Base-by-base conservation (phyloP, 2,888 invertebrate species). In the Callyntrura sp. region DNA sequence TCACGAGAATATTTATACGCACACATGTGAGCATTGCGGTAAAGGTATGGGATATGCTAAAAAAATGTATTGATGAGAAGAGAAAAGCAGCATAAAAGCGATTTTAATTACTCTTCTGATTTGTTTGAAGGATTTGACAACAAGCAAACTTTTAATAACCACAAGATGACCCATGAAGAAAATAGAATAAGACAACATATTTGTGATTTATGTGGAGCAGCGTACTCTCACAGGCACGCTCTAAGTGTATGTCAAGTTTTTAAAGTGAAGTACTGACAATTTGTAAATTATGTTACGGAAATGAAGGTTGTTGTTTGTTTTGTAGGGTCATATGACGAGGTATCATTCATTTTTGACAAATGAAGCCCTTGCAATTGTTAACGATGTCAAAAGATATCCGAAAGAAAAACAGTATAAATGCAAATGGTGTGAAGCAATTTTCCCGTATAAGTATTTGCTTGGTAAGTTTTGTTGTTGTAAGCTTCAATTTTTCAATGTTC, bases 21-120 rank as follows among this genome's bases (percentile, higher is more conserved):
- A 68, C 48, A 68, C n/a, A 0, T 87, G 87, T 57, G 81, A 79
- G 23, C 9, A n/a, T 1, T 87, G 87, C 70, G 87, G 87, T 2
- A 79, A 81, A 45, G 87, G 87, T 79, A 55, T 57, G 70, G 35
- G 35, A 8, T 35, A n/a, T n/a, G n/a, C n/a, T n/a, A n/a, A n/a
- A n/a, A n/a, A n/a, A n/a, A n/a, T n/a, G n/a, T n/a, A n/a, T n/a
- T n/a, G n/a, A n/a, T n/a, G n/a, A n/a, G n/a, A n/a, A n/a, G n/a
- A n/a, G n/a, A n/a, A n/a, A n/a, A n/a, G n/a, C n/a, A n/a, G n/a
- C n/a, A n/a, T n/a, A n/a, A n/a, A n/a, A n/a, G n/a, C n/a, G n/a
- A n/a, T n/a, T n/a, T n/a, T n/a, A n/a, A n/a, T n/a, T n/a, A n/a
- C n/a, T n/a, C n/a, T n/a, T n/a, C n/a, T n/a, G n/a, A 14, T 20